phyloP scores from a whole-genome alignment of 2,888 invertebrate species.

The Phragmatobia fuliginosa region DNA sequence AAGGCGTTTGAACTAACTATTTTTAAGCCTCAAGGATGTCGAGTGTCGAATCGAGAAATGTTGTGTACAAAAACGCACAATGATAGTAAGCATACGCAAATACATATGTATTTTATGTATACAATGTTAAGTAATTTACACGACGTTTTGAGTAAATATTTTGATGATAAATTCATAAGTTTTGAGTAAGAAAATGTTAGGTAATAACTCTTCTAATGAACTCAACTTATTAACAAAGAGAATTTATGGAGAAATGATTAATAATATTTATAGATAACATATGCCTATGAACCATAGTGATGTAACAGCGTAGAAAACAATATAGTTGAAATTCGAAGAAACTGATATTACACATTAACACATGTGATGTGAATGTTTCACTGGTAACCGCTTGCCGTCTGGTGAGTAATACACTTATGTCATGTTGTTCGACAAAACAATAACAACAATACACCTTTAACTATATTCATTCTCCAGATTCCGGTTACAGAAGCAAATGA shows the following conservation, averaged over 20 bases:
- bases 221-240: neutral
- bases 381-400: neutral
- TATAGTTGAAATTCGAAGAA: neutral
- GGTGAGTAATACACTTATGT: neutral
- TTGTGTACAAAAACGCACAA: slow-evolving; percentile 20
- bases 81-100: neutral
- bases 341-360: neutral
- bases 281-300: neutral
- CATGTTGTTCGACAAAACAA: neutral
- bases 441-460: too few species aligned
- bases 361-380: neutral
- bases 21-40: slow-evolving; percentile 36
- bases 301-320: too few species aligned
- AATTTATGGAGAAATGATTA: neutral
- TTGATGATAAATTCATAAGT: neutral
- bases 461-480: neutral
- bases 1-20: slow-evolving; percentile 27
- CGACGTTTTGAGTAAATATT: slow-evolving; percentile 1
- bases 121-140: neutral
- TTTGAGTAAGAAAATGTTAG: too few species aligned
- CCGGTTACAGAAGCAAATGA: neutral
- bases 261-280: neutral
- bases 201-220: neutral
- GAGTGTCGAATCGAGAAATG: slow-evolving; percentile 22
- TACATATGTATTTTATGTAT: neutral